Evolutionary conservation across 2,797 vertebrate species (phyloP), one percentile per base, ranked within the genome.

Genomic region (Danio jaintianensis): DNA sequence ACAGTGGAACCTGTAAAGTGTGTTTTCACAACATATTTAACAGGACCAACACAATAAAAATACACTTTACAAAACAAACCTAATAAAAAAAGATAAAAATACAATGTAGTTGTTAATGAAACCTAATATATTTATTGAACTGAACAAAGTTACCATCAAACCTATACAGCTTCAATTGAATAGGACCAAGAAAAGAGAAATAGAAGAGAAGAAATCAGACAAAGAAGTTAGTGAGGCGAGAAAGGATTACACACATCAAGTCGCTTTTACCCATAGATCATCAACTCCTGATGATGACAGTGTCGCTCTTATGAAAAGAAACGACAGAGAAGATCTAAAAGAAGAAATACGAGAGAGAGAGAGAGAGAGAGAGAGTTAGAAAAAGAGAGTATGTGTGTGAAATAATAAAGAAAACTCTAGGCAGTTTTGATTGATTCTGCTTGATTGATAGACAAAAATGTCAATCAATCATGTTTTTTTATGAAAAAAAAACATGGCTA

Each of bases 201-300:
- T 40, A 50, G 22, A 36, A 13, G 53, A 48, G 13, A 52, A 29
- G 38, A 71, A 18, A 29, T 61, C 48, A 69, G 66, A 45, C n/a
- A 38, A 47, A 71, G 18, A 82, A 53, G 77, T 81, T 48, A 64
- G 74, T 56, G 56, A 20, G n/a, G 64, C 59, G 40, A 71, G 66
- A 75, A 70, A 69, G 86, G 84, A 89, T 82, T 81, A 82, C 82
- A 87, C 82, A 85, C 82, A 86, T 80, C 88, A 89, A 89, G 87
- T 86, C 63, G 86, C 85, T 90, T 85, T 29, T 29, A 82, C 61
- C 4, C 69, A 75, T 47, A 56, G 83, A 84, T 87, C 83, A 89
- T 84, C 8, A 70, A 89, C 85, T 73, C 48, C 86, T 84, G 86
- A 87, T 63, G 68, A 83, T 86, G 79, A 84, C 70, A 72, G 83